phyloP scores from a whole-genome alignment of 2,888 invertebrate species.

The Chymomyza procnemis region DNA sequence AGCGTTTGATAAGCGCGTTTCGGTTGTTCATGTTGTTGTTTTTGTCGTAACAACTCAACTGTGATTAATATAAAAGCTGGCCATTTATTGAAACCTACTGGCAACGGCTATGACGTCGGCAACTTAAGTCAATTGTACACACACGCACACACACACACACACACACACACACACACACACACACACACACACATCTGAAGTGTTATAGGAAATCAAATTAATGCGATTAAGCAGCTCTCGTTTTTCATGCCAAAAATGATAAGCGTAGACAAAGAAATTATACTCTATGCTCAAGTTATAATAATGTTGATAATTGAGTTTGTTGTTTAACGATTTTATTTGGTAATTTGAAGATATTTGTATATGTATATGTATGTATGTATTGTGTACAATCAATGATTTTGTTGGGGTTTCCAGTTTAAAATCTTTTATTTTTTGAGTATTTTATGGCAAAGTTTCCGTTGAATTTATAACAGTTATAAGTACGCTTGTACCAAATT shows the following conservation, averaged over 20 bases:
- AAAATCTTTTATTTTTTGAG: no score
- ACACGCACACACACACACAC: background rate
- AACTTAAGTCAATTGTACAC: background rate
- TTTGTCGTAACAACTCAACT: constrained; percentile 27
- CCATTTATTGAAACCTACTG: constrained; percentile 4
- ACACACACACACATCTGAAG: constrained; percentile 18
- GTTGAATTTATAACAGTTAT: background rate
- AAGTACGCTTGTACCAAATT: no score
- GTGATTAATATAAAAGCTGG: background rate
- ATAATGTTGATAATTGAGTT: background rate
- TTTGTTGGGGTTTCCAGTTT: background rate
- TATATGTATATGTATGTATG: background rate
- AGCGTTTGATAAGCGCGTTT: constrained; percentile 49
- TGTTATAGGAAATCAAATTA: constrained; percentile 62
- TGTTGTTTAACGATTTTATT: background rate
- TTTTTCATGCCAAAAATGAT: constrained; percentile 11
- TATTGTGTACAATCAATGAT: no score
- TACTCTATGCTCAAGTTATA: constrained; percentile 9
- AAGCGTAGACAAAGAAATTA: constrained; percentile 34
- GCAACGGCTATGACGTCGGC: constrained; percentile 4
- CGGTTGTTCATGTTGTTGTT: constrained; percentile 23
- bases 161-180: background rate
- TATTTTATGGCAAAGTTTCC: background rate
- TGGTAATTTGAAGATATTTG: background rate
- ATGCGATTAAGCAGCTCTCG: constrained; percentile 48